These are phyloP conservation scores for Paralvinella palmiformis DNA, from an alignment of 1,140 invertebrate species.

Conservation along the genomic window DNA sequence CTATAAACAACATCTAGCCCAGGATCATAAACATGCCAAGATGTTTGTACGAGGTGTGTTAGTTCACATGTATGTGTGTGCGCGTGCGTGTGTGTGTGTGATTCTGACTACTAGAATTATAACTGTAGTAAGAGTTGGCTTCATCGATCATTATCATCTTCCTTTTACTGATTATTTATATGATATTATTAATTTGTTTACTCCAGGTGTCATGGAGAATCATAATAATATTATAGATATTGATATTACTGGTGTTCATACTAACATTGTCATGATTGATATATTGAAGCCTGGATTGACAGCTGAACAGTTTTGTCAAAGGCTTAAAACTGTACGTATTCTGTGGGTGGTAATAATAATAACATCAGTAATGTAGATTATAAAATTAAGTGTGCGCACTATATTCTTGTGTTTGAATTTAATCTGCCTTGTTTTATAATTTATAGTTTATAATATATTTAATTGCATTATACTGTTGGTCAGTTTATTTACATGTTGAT, in stretches of 20 bases:
- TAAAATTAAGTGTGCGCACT: background rate
- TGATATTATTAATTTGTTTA: conserved; percentile 1
- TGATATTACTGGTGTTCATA: conserved; percentile 62
- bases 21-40: conserved; percentile 69
- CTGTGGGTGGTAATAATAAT: background rate
- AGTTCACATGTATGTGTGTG: background rate
- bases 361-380: background rate
- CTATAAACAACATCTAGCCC: conserved; percentile 61
- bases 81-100: background rate
- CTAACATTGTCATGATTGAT: conserved; percentile 72
- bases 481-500: background rate
- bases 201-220: conserved; percentile 58
- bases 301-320: conserved; percentile 55
- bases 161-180: background rate
- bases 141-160: background rate
- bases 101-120: background rate
- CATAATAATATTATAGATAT: conserved; percentile 55
- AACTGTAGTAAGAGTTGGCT: background rate
- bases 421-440: background rate
- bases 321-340: conserved; percentile 53
- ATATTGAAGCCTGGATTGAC: conserved; percentile 53
- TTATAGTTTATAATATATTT: background rate
- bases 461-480: background rate
- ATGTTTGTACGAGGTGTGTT: conserved; percentile 62
- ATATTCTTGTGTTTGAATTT: background rate